Evolutionary conservation across 2,113 vertebrate species (phyloP).

Genomic region (Sinocyclocheilus anshuiensis): DNA sequence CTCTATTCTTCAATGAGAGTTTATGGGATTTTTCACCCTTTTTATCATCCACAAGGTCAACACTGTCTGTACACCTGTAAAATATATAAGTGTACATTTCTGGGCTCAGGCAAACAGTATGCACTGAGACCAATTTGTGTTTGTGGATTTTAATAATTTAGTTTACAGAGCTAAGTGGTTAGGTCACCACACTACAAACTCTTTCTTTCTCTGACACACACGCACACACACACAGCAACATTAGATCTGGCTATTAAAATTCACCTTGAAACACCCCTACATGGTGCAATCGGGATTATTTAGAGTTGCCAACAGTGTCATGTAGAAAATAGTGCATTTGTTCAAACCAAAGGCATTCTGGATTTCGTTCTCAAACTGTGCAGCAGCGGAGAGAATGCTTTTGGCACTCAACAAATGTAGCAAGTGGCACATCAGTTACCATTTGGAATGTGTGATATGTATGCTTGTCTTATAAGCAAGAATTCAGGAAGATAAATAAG

Average conservation of each 20-base stretch:
- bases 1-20: neutral
- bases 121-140: conserved; percentile 29
- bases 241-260: conserved; percentile 35
- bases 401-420: neutral
- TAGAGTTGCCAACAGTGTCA: conserved; percentile 40
- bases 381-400: conserved; percentile 17
- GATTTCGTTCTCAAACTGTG: neutral
- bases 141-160: conserved; percentile 40
- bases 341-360: conserved; percentile 33
- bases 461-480: conserved; percentile 39
- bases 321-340: conserved; percentile 18
- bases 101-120: neutral
- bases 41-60: conserved; percentile 3
- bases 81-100: conserved; percentile 23
- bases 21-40: neutral
- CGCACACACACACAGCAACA: neutral
- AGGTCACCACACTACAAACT: conserved; percentile 18
- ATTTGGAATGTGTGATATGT: conserved; percentile 14
- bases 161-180: conserved; percentile 41
- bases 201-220: neutral
- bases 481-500: conserved; percentile 46
- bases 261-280: conserved; percentile 30
- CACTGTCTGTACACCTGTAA: conserved; percentile 11
- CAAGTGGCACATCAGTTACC: conserved; percentile 20
- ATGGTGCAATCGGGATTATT: conserved; percentile 9